Evolutionary conservation across 2,888 invertebrate genomes (phyloP).

Genomic region (Tryphoninae sp.): DNA sequence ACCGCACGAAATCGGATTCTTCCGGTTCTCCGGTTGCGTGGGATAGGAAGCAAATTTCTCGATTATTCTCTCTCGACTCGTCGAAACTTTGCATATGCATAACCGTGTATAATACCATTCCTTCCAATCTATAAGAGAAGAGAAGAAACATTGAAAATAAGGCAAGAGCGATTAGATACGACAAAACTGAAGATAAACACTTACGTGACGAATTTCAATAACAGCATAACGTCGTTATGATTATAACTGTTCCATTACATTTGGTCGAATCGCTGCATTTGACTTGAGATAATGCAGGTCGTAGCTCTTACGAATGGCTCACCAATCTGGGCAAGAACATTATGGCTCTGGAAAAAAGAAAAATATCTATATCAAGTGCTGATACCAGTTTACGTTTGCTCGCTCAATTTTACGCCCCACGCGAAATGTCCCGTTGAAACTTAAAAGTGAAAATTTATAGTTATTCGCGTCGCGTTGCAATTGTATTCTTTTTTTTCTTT

Average conservation of each 20-base stretch:
- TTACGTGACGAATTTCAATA: not conserved
- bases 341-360: slow-evolving; percentile 11
- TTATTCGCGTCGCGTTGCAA: not conserved
- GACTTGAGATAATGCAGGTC: slow-evolving; percentile 39
- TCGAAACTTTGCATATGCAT: not conserved
- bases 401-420: slow-evolving; percentile 6
- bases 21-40: slow-evolving; percentile 43
- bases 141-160: not conserved
- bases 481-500: slow-evolving; percentile 24
- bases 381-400: slow-evolving; percentile 18
- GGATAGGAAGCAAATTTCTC: slow-evolving; percentile 20
- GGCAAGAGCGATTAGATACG: not conserved
- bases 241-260: not conserved
- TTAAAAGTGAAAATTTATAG: slow-evolving; percentile 34
- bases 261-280: slow-evolving; percentile 25
- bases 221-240: slow-evolving; percentile 18
- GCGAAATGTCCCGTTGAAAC: not conserved
- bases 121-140: not conserved
- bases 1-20: slow-evolving; percentile 29
- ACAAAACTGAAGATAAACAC: not conserved
- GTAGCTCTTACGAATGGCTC: slow-evolving; percentile 5
- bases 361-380: not conserved
- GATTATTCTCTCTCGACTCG: slow-evolving; percentile 9
- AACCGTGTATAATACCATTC: too few species aligned
- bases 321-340: not conserved